Evolutionary conservation across 92 coral and sea anemone species (phyloP), one percentile per base, ranked within the genome.

Genomic region (Phenganax stokvisi): DNA sequence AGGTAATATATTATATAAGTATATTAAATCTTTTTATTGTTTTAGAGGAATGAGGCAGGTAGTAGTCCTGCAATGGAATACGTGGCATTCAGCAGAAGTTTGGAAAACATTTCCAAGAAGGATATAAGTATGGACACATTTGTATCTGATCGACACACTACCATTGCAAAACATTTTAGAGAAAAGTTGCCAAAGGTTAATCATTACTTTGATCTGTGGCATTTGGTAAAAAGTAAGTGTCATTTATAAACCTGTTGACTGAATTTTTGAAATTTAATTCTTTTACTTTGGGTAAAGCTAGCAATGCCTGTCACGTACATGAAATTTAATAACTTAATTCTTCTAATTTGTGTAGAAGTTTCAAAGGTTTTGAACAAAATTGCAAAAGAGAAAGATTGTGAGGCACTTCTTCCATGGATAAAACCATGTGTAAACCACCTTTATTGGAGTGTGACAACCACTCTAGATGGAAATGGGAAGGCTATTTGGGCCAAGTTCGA

Each of bases 401-500:
- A 88, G 68, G 86, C 6, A 20, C 54, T 88, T 55, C 77, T 73
- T 11, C 59, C 61, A 54, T 73, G 77, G 77, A 37, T 73, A 52
- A 73, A 73, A 52, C 77, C 77, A 4, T 72, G 77, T 72, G 77
- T 72, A 7, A 85, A 85, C 86, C 89, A 88, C 64, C 80, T 88
- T 51, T 77, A 86, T 56, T 88, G 91, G 91, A 85, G 87, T 63
- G 91, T 87, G 9, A 85, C 87, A 17, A 75, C 91, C 6, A 88
- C 89, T 54, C 61, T 83, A 71, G 57, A 84, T 85, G 91, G 89
- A 72, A 88, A 64, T 82, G 91, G 91, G 37, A 9, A 76, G 54
- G 81, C 86, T 56, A 89, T 89, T 11, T 86, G 84, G 92, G 89
- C 92, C 9, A 89, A 86, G 56, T 89, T 86, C 25, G 77, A 76